phyloP scores from a whole-genome alignment of 2,888 invertebrate species.

The Reticulitermes lucifugus region DNA sequence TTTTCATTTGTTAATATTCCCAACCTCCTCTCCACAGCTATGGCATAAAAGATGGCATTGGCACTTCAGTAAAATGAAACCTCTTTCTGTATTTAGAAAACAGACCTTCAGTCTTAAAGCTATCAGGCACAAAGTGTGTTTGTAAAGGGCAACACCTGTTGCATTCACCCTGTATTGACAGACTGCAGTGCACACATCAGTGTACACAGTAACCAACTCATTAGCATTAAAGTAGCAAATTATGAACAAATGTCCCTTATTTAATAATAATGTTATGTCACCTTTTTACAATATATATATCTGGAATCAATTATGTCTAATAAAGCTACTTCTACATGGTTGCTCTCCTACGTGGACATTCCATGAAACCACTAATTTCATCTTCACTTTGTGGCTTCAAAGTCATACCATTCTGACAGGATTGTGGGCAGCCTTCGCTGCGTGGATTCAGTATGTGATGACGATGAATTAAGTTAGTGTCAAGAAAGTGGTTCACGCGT shows the following conservation, averaged over 20 bases:
- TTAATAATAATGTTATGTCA: background rate
- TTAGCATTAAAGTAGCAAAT: background rate
- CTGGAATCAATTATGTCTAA: constrained; percentile 4
- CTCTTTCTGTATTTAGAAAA: background rate
- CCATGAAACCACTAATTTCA: background rate
- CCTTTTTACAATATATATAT: background rate
- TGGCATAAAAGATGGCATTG: too few relatives aligned
- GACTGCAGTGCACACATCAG: background rate
- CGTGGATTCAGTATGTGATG: background rate
- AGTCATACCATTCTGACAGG: background rate
- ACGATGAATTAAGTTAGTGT: constrained; percentile 57
- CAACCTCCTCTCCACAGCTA: too few relatives aligned
- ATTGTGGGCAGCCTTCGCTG: background rate
- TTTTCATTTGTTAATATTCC: too few relatives aligned
- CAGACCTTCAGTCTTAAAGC: background rate
- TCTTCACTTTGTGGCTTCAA: background rate
- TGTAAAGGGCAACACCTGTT: background rate
- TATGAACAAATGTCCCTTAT: constrained; percentile 7
- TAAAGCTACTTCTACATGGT: background rate
- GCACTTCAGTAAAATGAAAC: background rate
- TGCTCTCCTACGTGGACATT: background rate
- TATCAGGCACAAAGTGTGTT: background rate
- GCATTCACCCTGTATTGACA: background rate
- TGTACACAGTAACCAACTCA: background rate
- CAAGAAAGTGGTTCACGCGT: constrained; percentile 80